Base-by-base conservation (phyloP, 2,113 vertebrate genomes). In the Channa maculata region DNA sequence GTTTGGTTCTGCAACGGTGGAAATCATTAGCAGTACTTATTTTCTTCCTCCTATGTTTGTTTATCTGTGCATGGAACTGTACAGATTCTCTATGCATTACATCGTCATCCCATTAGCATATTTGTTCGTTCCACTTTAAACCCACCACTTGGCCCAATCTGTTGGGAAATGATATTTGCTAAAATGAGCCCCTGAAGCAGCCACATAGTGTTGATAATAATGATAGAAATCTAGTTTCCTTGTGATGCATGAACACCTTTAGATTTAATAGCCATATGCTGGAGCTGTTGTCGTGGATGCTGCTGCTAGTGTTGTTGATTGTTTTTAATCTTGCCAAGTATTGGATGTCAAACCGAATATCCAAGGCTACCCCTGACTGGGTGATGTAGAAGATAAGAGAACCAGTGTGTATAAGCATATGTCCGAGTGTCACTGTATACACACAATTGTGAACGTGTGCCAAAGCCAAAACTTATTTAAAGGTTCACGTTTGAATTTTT, bases 261-360 rank as follows among this genome's bases (percentile, higher is more conserved):
- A 83, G 77, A 87, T 87, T 80, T 88, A 84, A 88, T 71, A 75
- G 82, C 87, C 89, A 88, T 90, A 90, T 89, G 87, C 46, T 75
- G 53, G 52, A 77, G 79, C 58, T 61, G 71, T 77, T 88, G 59
- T 79, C 63, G 59, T 65, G 72, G 63, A 67, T 69, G 72, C 67
- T 76, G 73, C 63, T 88, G 69, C 80, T 83, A 63, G 87, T 86
- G 85, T 67, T 81, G 82, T 79, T 71, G 77, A 91, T 88, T 76
- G 75, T 80, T 86, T 90, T 89, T 88, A 79, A 88, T 91, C 80
- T 84, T 51, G 70, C 69, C 0, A n/a, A 62, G 66, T 58, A 60
- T 48, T 83, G 81, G 78, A 83, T 85, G 86, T 86, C 84, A 89
- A 89, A 89, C 53, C 5, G 45, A 81, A 66, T 44, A 51, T 78